Conservation (phyloP, 2,888 invertebrate genomes). For the Parochlus steinenii region DNA sequence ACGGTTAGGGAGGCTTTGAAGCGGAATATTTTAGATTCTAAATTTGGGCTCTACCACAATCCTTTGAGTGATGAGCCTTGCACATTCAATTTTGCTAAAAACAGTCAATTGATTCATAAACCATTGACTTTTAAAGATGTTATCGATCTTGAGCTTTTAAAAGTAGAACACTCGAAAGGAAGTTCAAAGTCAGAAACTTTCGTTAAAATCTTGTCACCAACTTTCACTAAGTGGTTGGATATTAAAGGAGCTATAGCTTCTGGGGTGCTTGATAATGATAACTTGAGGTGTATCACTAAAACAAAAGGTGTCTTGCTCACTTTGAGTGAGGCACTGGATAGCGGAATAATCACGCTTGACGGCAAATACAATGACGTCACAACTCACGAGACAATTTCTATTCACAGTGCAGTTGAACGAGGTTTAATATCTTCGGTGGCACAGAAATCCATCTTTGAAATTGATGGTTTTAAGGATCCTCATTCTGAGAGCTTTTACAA, state of each 20-base stretch:
- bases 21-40: slow-evolving; percentile 59
- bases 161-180: slow-evolving; percentile 52
- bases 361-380: slow-evolving; percentile 59
- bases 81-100: slow-evolving; percentile 66
- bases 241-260: slow-evolving; percentile 70
- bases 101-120: slow-evolving; percentile 62
- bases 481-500: slow-evolving; percentile 66
- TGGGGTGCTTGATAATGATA: slow-evolving; percentile 74
- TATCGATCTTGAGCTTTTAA: slow-evolving; percentile 62
- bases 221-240: slow-evolving; percentile 55
- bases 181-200: too few relatives aligned
- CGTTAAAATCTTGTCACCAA: slow-evolving; percentile 57
- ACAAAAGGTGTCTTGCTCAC: slow-evolving; percentile 55
- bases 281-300: slow-evolving; percentile 70
- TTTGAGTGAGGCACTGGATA: slow-evolving; percentile 69
- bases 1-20: slow-evolving; percentile 69
- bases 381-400: slow-evolving; percentile 53
- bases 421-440: slow-evolving; percentile 78
- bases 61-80: slow-evolving; percentile 56
- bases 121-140: slow-evolving; percentile 87
- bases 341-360: slow-evolving; percentile 55
- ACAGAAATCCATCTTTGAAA: slow-evolving; percentile 78
- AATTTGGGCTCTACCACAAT: slow-evolving; percentile 67
- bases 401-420: slow-evolving; percentile 76
- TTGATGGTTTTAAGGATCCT: slow-evolving; percentile 77